phyloP scores from a whole-genome alignment of 1,140 invertebrate genomes.

The Pseudomyrmex flavicornis region DNA sequence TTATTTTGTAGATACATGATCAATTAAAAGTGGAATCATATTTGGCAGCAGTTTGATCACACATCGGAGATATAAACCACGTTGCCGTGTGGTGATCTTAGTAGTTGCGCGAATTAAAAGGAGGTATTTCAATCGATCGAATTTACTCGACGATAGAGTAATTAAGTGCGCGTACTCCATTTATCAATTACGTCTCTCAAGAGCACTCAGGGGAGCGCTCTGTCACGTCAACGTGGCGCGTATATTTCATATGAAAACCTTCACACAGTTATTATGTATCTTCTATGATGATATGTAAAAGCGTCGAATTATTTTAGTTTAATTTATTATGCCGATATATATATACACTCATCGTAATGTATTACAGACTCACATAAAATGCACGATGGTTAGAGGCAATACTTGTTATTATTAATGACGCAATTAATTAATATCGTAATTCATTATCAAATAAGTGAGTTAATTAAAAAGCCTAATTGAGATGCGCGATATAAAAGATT shows the following conservation, averaged over 20 bases:
- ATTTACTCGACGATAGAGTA: background rate
- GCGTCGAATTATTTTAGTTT: background rate
- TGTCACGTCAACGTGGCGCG: background rate
- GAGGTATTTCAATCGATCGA: conserved; percentile 15
- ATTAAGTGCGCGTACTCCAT: conserved; percentile 33
- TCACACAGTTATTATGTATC: background rate
- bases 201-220: conserved; percentile 2
- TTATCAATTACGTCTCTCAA: conserved; percentile 41
- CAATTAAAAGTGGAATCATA: background rate
- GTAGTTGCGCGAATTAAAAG: background rate
- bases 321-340: background rate
- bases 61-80: background rate
- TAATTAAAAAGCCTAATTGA: background rate
- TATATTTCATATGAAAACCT: background rate
- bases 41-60: background rate
- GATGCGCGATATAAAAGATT: too few relatives aligned
- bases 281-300: background rate
- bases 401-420: background rate
- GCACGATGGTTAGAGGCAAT: too few relatives aligned
- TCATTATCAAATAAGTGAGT: conserved; percentile 6
- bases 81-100: background rate
- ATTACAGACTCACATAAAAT: conserved; percentile 1
- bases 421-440: background rate
- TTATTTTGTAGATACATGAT: background rate
- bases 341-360: background rate